Percentiles rank a stretch among this genome's conserved stretches.
Conservation (phyloP, 2,797 vertebrate genomes). For the Gallinago nigripennis region DNA sequence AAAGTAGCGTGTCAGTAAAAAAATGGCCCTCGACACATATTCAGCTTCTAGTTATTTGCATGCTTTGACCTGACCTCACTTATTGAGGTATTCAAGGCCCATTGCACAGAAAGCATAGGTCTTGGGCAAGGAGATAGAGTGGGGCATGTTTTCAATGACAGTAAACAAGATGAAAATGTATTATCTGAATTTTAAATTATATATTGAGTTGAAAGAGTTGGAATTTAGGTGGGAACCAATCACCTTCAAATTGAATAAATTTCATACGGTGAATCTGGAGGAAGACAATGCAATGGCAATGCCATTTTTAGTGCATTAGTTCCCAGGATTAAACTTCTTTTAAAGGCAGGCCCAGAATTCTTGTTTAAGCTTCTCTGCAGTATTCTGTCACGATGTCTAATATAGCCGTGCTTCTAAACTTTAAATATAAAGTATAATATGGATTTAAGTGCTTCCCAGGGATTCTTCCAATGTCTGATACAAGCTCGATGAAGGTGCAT, state of each 20-base stretch:
- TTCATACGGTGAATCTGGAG: not conserved
- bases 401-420: not conserved
- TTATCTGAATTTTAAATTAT: not conserved
- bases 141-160: not conserved
- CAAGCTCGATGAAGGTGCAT: not conserved
- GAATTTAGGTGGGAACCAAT: not conserved
- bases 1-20: not conserved
- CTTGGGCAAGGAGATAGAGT: not conserved
- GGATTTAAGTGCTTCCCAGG: not conserved
- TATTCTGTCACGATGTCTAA: not conserved
- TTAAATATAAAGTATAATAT: not conserved
- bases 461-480: not conserved
- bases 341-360: not conserved
- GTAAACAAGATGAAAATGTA: not conserved
- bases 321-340: not conserved
- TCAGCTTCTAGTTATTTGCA: not conserved
- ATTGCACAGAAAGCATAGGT: not conserved
- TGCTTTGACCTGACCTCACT: not conserved
- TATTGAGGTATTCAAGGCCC: not conserved
- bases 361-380: not conserved
- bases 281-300: not conserved
- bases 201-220: not conserved
- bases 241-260: not conserved
- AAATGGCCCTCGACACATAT: not conserved
- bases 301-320: not conserved